Conservation (phyloP, 2,113 vertebrate species). For the Rhinopithecus roxellana region DNA sequence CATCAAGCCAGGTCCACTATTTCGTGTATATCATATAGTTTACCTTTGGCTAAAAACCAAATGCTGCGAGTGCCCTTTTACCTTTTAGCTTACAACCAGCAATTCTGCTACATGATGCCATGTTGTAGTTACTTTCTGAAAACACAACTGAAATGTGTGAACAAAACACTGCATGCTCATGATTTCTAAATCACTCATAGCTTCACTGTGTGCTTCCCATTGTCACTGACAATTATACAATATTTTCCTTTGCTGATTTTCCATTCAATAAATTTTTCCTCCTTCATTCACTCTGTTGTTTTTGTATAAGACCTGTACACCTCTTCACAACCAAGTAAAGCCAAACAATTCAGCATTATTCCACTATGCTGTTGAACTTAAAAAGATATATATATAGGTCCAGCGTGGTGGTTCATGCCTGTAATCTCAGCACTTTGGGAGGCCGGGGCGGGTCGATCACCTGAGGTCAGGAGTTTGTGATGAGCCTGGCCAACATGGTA, state of each 20-base stretch:
- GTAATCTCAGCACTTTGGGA: too few relatives aligned
- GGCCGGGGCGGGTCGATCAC: too few relatives aligned
- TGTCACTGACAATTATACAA: background rate
- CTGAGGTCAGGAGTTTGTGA: too few relatives aligned
- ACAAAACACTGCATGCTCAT: background rate
- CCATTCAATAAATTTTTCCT: background rate
- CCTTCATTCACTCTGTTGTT: background rate
- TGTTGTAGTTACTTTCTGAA: background rate
- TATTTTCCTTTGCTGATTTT: background rate
- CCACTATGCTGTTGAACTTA: background rate
- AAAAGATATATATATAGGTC: background rate
- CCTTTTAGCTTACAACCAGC: background rate
- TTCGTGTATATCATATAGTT: fast-evolving
- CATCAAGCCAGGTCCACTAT: background rate
- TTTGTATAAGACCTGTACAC: background rate
- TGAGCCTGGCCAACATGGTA: too few relatives aligned
- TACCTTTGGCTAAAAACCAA: background rate
- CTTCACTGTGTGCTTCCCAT: background rate
- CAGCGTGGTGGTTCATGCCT: too few relatives aligned
- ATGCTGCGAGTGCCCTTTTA: background rate
- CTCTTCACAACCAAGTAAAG: background rate
- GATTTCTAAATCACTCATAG: background rate
- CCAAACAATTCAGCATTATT: background rate
- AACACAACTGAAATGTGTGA: background rate
- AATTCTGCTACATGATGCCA: background rate